Conservation (phyloP, 2,113 vertebrate species). For the Thermophis baileyi region DNA sequence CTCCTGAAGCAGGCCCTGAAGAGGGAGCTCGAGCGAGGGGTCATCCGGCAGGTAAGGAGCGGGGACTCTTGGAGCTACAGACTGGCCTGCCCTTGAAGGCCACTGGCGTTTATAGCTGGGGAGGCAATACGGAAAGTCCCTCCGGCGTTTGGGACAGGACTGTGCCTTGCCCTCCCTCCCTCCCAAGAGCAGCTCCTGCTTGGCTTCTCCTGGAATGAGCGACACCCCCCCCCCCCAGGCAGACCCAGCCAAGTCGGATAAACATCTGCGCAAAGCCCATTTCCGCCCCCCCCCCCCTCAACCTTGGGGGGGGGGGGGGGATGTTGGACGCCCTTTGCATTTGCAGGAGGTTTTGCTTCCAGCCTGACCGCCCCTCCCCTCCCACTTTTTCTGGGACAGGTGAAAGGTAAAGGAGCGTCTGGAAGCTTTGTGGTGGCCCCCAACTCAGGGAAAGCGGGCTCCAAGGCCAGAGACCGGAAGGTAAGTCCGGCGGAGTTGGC, state of each 20-base stretch:
- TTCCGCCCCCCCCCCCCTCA: background rate
- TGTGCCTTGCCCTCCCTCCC: background rate
- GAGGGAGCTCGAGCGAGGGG: conserved; percentile 88
- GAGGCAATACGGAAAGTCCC: background rate
- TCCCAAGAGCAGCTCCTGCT: background rate
- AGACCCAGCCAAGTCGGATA: background rate
- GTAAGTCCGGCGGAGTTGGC: conserved; percentile 58
- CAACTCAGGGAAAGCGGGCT: conserved; percentile 77
- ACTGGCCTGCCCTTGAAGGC: background rate
- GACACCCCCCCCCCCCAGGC: background rate
- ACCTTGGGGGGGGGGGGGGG: background rate
- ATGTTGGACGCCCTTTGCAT: background rate
- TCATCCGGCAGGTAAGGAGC: conserved; percentile 85
- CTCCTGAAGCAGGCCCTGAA: conserved; percentile 92
- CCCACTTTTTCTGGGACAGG: conserved; percentile 44
- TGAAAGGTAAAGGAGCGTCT: conserved; percentile 95
- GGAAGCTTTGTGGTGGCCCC: conserved; percentile 89
- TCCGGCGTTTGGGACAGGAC: background rate
- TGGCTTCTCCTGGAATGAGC: background rate
- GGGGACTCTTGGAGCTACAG: background rate
- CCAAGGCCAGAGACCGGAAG: conserved; percentile 78
- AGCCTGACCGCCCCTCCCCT: fast-evolving
- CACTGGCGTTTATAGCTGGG: background rate
- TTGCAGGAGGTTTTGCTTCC: background rate
- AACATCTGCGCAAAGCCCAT: background rate